These are phyloP conservation scores for Knipowitschia caucasica DNA, from an alignment of 2,797 vertebrate genomes.

Conservation along the genomic window DNA sequence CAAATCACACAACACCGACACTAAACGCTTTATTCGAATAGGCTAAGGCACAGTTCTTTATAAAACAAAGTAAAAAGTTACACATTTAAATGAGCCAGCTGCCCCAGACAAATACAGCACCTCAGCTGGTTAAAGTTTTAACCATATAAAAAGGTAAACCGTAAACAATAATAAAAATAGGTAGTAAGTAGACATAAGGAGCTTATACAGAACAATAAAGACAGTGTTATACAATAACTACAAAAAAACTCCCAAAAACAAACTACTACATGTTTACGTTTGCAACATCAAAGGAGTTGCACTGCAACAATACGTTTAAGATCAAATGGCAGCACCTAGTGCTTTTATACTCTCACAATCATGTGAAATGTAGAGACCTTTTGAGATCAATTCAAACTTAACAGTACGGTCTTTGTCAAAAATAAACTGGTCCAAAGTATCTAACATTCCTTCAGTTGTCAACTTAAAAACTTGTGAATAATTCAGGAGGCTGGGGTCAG, in stretches of 20 bases:
- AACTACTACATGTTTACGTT: conserved; percentile 28
- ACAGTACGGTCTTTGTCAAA: conserved; percentile 39
- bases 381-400: conserved; percentile 46
- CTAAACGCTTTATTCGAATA: conserved; percentile 21
- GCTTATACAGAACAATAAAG: conserved; percentile 23
- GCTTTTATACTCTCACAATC: conserved; percentile 56
- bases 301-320: conserved; percentile 28
- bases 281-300: conserved; percentile 39
- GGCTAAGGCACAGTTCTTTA: conserved; percentile 33
- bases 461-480: conserved; percentile 20
- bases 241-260: conserved; percentile 57
- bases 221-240: conserved; percentile 77
- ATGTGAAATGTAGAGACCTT: conserved; percentile 57
- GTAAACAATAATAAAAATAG: conserved; percentile 49
- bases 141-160: conserved; percentile 43
- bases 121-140: conserved; percentile 41
- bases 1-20: conserved; percentile 8
- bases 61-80: conserved; percentile 48
- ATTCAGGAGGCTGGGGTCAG: conserved; percentile 27
- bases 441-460: conserved; percentile 32
- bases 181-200: conserved; percentile 36
- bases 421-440: conserved; percentile 42
- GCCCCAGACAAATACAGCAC: conserved; percentile 43
- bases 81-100: conserved; percentile 36
- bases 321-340: conserved; percentile 46